Evolutionary conservation across 2,113 vertebrate species (phyloP).

Genomic region (Colinus virginianus): DNA sequence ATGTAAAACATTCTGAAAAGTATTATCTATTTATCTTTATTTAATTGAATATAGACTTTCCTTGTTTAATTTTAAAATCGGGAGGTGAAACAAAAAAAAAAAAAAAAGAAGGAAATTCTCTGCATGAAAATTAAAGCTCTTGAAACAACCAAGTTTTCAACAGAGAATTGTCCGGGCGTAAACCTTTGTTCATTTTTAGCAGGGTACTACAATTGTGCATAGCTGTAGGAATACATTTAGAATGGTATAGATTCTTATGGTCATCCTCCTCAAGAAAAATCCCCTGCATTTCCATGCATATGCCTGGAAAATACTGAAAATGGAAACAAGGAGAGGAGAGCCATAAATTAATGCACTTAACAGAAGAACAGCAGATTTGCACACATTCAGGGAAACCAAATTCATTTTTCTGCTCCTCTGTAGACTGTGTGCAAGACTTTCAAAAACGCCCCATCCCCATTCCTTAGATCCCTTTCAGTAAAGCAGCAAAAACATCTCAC

Average conservation of each 20-base stretch:
- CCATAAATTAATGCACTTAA: not conserved
- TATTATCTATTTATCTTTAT: not conserved
- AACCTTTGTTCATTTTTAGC: not conserved
- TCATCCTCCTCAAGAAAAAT: not conserved
- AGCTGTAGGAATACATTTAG: not conserved
- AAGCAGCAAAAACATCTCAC: not conserved
- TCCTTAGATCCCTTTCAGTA: not conserved
- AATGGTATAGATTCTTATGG: not conserved
- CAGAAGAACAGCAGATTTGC: not conserved
- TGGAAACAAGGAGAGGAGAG: not conserved
- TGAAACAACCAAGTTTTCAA: not conserved
- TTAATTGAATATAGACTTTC: not conserved
- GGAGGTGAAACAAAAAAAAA: not conserved
- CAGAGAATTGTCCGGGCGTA: not conserved
- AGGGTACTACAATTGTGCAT: not conserved
- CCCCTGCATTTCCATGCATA: not conserved
- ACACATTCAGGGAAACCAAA: not conserved
- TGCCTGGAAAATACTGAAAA: not conserved
- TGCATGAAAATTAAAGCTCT: not conserved
- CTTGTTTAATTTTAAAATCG: slow-evolving; percentile 13
- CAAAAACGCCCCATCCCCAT: not conserved
- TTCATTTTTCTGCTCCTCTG: not conserved
- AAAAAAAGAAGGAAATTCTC: not conserved
- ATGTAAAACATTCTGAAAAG: not conserved
- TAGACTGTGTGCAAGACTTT: not conserved